These are phyloP conservation scores for Muscicapa striata DNA, from an alignment of 2,797 vertebrate genomes.

Conservation along the genomic window DNA sequence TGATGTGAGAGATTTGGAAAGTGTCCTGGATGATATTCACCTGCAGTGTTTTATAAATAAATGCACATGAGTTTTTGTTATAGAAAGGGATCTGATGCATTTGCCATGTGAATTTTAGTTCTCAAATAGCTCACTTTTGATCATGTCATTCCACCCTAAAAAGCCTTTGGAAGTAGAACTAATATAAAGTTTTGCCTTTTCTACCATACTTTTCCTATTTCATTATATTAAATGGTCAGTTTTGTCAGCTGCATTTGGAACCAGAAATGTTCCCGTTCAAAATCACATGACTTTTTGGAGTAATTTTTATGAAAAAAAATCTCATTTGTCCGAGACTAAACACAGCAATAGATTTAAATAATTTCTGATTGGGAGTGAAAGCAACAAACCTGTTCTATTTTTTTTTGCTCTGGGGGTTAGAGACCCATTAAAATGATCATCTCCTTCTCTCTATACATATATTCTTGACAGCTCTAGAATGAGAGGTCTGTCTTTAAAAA, in stretches of 20 bases:
- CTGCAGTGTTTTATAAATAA: not conserved
- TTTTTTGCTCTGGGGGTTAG: accelerated
- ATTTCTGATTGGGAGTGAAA: not conserved
- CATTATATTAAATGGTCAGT: not conserved
- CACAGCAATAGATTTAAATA: not conserved
- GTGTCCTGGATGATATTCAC: not conserved
- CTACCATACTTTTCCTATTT: not conserved
- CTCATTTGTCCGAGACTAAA: not conserved
- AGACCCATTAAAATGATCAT: not conserved
- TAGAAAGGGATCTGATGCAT: not conserved
- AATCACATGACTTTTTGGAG: not conserved
- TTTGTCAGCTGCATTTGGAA: not conserved
- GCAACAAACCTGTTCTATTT: not conserved
- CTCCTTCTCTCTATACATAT: accelerated
- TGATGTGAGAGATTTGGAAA: not conserved
- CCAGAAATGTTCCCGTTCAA: not conserved
- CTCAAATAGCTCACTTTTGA: not conserved
- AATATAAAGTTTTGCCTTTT: not conserved
- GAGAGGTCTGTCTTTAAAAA: not conserved
- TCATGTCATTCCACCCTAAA: not conserved
- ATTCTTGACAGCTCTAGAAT: not conserved
- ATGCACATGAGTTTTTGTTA: not conserved
- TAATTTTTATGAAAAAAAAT: not conserved
- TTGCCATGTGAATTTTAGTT: not conserved
- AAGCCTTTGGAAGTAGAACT: not conserved